These are phyloP conservation scores for Chironomus striatipennis DNA, from an alignment of 1,140 invertebrate genomes.

Conservation along the genomic window DNA sequence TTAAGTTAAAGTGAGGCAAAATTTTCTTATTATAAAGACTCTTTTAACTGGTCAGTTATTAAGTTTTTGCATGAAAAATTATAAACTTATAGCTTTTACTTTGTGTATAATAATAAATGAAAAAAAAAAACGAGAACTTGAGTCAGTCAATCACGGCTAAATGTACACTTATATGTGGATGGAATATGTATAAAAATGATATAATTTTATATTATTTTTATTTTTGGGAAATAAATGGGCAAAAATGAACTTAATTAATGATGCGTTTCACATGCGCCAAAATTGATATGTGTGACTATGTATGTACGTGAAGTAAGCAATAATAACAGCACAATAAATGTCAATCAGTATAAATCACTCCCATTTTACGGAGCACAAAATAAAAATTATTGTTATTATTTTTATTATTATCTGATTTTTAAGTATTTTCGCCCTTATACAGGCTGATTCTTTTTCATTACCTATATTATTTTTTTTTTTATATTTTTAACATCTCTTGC, in stretches of 20 bases:
- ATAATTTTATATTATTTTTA: neutral
- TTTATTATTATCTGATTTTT: too few species aligned
- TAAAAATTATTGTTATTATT: too few species aligned
- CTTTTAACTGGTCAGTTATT: slow-evolving; percentile 9
- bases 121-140: too few species aligned
- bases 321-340: slow-evolving; percentile 20
- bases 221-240: neutral
- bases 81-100: slow-evolving; percentile 20
- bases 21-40: neutral
- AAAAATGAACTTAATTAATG: slow-evolving; percentile 19
- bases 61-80: slow-evolving; percentile 22
- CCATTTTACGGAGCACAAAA: neutral
- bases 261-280: slow-evolving; percentile 17
- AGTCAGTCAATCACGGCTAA: neutral
- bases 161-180: neutral
- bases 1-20: slow-evolving; percentile 22
- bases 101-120: neutral
- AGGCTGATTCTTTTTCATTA: neutral
- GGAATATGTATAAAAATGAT: slow-evolving; percentile 4
- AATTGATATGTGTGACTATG: slow-evolving; percentile 23
- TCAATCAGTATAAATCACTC: slow-evolving; percentile 23
- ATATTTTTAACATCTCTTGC: neutral
- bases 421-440: neutral
- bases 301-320: neutral
- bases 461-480: neutral